Evolutionary conservation across 2,113 vertebrate genomes (phyloP), one percentile per base, ranked within the genome.

Genomic region (Scatophagus argus): DNA sequence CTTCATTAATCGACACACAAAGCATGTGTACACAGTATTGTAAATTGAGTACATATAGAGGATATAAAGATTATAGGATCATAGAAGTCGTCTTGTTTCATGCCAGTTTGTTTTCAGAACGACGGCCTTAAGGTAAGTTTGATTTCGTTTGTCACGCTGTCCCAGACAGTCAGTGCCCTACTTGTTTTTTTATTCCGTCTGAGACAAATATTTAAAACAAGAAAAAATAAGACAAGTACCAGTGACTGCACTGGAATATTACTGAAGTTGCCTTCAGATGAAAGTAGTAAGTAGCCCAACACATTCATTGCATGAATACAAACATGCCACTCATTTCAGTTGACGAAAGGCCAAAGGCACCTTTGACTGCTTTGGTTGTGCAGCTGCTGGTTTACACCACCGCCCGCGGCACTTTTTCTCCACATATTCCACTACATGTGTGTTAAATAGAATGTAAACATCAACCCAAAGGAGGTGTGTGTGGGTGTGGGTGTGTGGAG

Each of bases 211-310:
- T 52, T 10, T 23, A 3, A 51, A 64, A 56, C 7, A 21, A 58
- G 11, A n/a, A 23, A 9, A 47, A 47, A 36, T 31, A 65, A 38
- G 32, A 8, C 9, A 12, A 3, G 3, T 68, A 1, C 11, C 17
- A 38, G 55, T 32, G 36, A 52, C 47, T 21, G 27, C 5, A 44
- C 17, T 43, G 61, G 58, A 55, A 19, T 71, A 41, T 82, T 80
- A 64, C 61, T 81, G 32, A 68, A 23, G 27, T 79, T 39, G 0
- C 8, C 63, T 64, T 77, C 61, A 66, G 58, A 72, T 59, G 31
- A 70, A 87, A 51, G 19, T 70, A 81, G 92, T 89, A 89, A 93
- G 90, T 91, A 83, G 68, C 70, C 41, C 43, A 27, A 29, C 51
- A 72, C 21, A 17, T 46, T 68, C 41, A 49, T 21, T 14, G 27